These are phyloP conservation scores for Sminthurinus aureus DNA, from an alignment of 2,888 invertebrate species.

Conservation along the genomic window DNA sequence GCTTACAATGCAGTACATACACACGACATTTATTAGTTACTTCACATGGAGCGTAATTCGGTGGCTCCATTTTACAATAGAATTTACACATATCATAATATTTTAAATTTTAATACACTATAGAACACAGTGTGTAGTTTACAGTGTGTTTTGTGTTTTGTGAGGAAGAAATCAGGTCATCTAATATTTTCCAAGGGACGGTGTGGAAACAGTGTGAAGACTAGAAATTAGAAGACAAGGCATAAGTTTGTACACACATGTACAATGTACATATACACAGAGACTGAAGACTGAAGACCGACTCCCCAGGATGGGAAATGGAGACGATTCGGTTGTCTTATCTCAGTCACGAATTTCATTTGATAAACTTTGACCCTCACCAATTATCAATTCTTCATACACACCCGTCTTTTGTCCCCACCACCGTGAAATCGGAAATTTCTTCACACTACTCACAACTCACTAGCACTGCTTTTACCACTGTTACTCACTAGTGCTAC, in stretches of 20 bases:
- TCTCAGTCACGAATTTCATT: slow-evolving; percentile 55
- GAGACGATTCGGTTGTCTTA: slow-evolving; percentile 40
- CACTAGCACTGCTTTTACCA: slow-evolving; percentile 28
- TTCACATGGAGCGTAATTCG: background rate
- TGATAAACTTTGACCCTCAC: slow-evolving; percentile 53
- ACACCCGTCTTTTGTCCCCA: slow-evolving; percentile 50
- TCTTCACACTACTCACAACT: slow-evolving; percentile 51
- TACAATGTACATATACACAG: background rate
- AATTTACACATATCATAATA: no score
- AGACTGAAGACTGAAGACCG: slow-evolving; percentile 10
- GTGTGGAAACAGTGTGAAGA: no score
- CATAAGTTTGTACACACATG: background rate
- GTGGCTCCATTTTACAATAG: background rate
- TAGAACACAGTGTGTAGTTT: no score
- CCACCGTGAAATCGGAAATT: slow-evolving; percentile 59
- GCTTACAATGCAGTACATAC: background rate
- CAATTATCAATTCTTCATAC: slow-evolving; percentile 53
- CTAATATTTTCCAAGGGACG: background rate
- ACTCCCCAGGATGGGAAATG: slow-evolving; percentile 39
- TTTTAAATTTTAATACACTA: no score
- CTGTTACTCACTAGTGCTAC: slow-evolving; percentile 8
- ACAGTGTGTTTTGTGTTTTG: background rate
- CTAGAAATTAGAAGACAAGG: no score
- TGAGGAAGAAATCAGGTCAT: slow-evolving; percentile 34
- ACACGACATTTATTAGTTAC: background rate